These are phyloP conservation scores for Papilio aristodemus DNA, from an alignment of 1,140 invertebrate genomes.

Conservation along the genomic window DNA sequence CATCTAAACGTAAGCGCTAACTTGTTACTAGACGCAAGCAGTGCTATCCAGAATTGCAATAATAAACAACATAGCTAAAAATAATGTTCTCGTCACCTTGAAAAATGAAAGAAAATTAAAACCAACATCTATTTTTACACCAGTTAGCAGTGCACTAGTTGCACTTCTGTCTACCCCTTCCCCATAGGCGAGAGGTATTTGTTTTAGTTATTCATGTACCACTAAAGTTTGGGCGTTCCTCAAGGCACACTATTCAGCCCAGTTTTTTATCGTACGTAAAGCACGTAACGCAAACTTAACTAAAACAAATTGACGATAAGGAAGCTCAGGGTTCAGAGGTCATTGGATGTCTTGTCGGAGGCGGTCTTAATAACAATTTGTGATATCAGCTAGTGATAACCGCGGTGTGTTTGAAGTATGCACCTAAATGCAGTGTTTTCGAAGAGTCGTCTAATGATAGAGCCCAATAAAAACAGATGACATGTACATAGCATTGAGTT, in stretches of 20 bases:
- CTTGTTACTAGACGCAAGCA: background rate
- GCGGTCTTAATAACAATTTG: conserved; percentile 40
- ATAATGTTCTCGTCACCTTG: background rate
- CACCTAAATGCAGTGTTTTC: conserved; percentile 18
- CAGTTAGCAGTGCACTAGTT: too few species aligned
- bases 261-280: background rate
- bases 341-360: conserved; percentile 24
- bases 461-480: background rate
- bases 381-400: conserved; percentile 36
- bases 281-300: background rate
- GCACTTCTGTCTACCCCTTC: too few species aligned
- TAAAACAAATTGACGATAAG: conserved; percentile 30
- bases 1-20: too few species aligned
- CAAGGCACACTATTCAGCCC: background rate
- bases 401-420: conserved; percentile 32
- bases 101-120: background rate
- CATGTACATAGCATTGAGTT: too few species aligned
- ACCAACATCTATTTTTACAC: too few species aligned
- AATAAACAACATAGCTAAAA: background rate
- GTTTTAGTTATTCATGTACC: too few species aligned
- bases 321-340: conserved; percentile 23
- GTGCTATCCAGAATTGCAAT: background rate
- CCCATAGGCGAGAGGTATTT: too few species aligned
- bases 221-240: background rate
- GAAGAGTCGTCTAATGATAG: background rate